Conservation (phyloP, 1,140 invertebrate species). For the Arion vulgaris region DNA sequence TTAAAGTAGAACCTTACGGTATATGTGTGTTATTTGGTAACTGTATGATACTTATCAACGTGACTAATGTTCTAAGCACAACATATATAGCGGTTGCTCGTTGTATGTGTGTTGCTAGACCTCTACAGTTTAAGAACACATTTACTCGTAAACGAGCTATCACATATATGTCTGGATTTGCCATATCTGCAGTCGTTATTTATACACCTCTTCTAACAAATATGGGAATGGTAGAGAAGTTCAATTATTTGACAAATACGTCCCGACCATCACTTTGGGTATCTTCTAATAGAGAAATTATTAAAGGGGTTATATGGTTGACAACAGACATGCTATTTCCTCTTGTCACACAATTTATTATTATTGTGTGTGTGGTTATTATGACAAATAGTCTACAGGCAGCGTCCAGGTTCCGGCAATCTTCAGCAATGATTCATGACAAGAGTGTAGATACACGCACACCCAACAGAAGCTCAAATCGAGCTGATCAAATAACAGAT, state of each 20-base stretch:
- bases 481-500: too few relatives aligned
- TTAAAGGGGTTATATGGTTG: not conserved
- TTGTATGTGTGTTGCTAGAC: conserved; percentile 21
- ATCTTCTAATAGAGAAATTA: not conserved
- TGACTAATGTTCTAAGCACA: not conserved
- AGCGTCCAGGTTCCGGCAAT: not conserved
- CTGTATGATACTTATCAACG: not conserved
- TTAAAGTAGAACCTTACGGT: not conserved
- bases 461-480: too few relatives aligned
- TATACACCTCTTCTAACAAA: conserved; percentile 1
- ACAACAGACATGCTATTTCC: not conserved
- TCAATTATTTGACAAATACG: not conserved
- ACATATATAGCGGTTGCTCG: conserved; percentile 3
- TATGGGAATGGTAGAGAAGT: not conserved
- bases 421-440: too few relatives aligned
- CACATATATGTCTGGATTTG: not conserved
- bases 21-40: not conserved
- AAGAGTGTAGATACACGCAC: too few relatives aligned
- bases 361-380: not conserved
- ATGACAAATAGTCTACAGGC: not conserved
- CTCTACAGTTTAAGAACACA: conserved; percentile 12
- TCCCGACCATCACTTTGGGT: not conserved
- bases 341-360: not conserved
- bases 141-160: not conserved
- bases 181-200: not conserved